Percentiles rank a stretch among this genome's conserved stretches.
phyloP scores from a whole-genome alignment of 2,113 vertebrate genomes.

The Herpetotheres cachinnans region DNA sequence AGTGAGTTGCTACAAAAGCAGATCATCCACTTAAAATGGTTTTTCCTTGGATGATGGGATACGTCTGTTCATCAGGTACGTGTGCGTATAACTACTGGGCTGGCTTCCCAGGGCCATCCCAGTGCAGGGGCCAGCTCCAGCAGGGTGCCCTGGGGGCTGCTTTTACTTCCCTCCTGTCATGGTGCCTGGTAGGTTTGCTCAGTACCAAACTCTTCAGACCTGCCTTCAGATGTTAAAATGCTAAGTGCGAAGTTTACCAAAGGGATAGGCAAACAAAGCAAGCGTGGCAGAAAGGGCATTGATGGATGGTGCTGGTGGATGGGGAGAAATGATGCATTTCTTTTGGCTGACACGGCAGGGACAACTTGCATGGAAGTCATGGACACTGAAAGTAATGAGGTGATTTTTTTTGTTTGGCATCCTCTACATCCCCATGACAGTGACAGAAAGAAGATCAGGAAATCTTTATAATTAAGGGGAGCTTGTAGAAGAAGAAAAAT shows the following conservation, averaged over 20 bases:
- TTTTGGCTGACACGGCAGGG: conserved; percentile 15
- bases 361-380: background rate
- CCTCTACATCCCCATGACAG: background rate
- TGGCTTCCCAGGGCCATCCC: background rate
- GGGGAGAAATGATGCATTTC: background rate
- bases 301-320: background rate
- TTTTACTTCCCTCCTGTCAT: background rate
- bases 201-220: background rate
- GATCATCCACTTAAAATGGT: background rate
- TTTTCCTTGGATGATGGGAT: background rate
- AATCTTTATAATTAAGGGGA: background rate
- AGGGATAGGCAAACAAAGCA: background rate
- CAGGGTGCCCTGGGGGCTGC: background rate
- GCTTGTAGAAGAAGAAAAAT: background rate
- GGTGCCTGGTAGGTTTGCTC: background rate
- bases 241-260: background rate
- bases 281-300: background rate
- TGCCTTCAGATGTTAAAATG: background rate
- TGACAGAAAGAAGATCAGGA: background rate
- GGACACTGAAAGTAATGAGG: background rate
- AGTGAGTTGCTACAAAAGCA: background rate
- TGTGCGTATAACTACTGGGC: background rate
- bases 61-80: background rate
- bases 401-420: background rate
- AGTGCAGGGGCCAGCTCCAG: background rate